Evolutionary conservation across 2,797 vertebrate genomes (phyloP).

Genomic region (Naso thynnoides): DNA sequence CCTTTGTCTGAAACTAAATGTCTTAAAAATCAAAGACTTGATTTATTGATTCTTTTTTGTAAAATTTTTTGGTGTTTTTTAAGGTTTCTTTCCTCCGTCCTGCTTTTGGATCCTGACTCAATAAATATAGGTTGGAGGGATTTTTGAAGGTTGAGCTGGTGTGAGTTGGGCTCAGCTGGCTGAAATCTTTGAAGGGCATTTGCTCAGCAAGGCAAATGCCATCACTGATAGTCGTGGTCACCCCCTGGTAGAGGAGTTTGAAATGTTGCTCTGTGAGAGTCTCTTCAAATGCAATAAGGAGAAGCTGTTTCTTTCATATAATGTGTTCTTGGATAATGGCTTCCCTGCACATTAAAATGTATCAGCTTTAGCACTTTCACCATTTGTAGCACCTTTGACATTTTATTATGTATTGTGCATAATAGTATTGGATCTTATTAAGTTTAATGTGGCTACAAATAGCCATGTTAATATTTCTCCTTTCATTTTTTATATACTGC

Average conservation of each 20-base stretch:
- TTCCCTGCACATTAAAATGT: background rate
- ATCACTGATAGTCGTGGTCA: background rate
- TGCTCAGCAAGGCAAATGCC: conserved; percentile 38
- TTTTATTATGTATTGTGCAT: background rate
- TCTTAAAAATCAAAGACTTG: background rate
- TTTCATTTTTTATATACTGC: background rate
- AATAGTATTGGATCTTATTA: background rate
- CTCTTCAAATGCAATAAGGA: background rate
- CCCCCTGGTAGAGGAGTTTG: conserved; percentile 11
- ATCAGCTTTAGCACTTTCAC: background rate
- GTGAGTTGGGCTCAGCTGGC: conserved; percentile 25
- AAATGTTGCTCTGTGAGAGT: conserved; percentile 16
- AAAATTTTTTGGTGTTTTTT: background rate
- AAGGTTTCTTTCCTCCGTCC: background rate
- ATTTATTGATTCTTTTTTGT: conserved; percentile 20
- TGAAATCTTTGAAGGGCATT: conserved; percentile 22
- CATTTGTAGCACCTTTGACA: conserved; percentile 1
- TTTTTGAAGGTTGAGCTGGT: conserved; percentile 9
- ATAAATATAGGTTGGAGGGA: background rate
- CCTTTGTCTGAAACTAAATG: background rate
- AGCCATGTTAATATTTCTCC: background rate
- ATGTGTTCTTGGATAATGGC: background rate
- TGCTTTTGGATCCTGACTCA: background rate
- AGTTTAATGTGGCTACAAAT: background rate
- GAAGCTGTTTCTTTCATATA: background rate